Conservation (phyloP, 2,888 invertebrate species). For the Orchesella flavescens region DNA sequence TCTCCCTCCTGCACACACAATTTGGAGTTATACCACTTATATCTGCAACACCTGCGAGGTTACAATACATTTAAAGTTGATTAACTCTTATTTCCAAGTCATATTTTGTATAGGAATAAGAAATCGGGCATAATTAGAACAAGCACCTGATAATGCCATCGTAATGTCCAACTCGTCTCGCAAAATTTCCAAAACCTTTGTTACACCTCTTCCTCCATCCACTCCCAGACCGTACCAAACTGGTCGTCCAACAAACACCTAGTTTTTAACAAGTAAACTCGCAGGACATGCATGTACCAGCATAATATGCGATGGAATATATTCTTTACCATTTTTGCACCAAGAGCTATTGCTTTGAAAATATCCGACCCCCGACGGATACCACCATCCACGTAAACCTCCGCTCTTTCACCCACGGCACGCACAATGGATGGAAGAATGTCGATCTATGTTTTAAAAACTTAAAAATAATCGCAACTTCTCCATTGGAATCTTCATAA, state of each 20-base stretch:
- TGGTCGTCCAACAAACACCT: slow-evolving; percentile 90
- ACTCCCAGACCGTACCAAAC: slow-evolving; percentile 87
- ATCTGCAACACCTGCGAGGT: too few relatives aligned
- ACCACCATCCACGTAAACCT: slow-evolving; percentile 92
- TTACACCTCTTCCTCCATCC: slow-evolving; percentile 86
- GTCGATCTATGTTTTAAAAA: slow-evolving; percentile 80
- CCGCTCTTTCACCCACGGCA: slow-evolving; percentile 79
- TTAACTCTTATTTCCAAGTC: too few relatives aligned
- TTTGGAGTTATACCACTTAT: too few relatives aligned
- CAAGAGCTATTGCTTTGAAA: slow-evolving; percentile 91
- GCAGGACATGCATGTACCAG: too few relatives aligned
- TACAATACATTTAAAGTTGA: too few relatives aligned
- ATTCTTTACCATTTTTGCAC: slow-evolving; percentile 88
- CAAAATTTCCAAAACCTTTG: slow-evolving; percentile 82
- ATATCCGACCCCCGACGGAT: slow-evolving; percentile 88
- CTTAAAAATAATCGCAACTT: background rate
- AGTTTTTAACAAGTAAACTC: too few relatives aligned
- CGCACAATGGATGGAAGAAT: slow-evolving; percentile 87
- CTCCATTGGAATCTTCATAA: background rate
- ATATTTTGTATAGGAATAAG: too few relatives aligned
- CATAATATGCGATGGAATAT: too few relatives aligned
- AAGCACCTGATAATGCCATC: slow-evolving; percentile 83
- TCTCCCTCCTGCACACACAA: too few relatives aligned
- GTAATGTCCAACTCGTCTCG: slow-evolving; percentile 84
- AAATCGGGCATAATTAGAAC: too few relatives aligned